These are phyloP conservation scores for Epicauta chinensis DNA, from an alignment of 1,140 invertebrate genomes.

Conservation along the genomic window DNA sequence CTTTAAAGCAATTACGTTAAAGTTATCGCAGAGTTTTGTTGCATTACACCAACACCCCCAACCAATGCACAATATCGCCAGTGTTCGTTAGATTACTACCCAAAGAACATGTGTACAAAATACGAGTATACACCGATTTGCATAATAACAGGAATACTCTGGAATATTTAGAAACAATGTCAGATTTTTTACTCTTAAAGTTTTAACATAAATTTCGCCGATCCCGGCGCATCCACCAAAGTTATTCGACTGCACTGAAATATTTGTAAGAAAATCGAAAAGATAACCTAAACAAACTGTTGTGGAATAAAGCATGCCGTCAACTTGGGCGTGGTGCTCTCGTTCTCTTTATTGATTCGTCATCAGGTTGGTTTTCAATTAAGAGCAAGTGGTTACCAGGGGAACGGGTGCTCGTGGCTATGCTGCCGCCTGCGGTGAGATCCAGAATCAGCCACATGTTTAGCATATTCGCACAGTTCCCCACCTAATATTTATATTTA, in stretches of 20 bases:
- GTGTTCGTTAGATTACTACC: no score
- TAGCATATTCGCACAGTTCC: not conserved
- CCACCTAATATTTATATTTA: no score
- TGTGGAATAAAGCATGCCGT: conserved; percentile 7
- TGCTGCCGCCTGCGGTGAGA: conserved; percentile 22
- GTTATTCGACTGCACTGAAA: not conserved
- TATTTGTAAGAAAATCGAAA: conserved; percentile 3
- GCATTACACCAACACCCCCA: no score
- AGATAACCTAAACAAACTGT: not conserved
- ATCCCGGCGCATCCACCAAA: conserved; percentile 1
- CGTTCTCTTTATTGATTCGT: conserved; percentile 44
- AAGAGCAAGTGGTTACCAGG: conserved; percentile 44
- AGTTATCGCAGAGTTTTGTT: no score
- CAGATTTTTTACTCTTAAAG: no score
- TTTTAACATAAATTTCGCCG: no score
- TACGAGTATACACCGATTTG: no score
- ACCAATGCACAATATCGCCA: no score
- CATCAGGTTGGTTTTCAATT: conserved; percentile 46
- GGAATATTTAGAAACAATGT: no score
- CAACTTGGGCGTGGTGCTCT: conserved; percentile 31
- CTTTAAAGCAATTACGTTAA: no score
- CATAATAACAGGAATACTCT: no score
- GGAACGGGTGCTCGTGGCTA: conserved; percentile 34
- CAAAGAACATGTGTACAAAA: no score
- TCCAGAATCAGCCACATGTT: conserved; percentile 26